Conservation (phyloP, 1,140 invertebrate genomes). For the Patella vulgata region DNA sequence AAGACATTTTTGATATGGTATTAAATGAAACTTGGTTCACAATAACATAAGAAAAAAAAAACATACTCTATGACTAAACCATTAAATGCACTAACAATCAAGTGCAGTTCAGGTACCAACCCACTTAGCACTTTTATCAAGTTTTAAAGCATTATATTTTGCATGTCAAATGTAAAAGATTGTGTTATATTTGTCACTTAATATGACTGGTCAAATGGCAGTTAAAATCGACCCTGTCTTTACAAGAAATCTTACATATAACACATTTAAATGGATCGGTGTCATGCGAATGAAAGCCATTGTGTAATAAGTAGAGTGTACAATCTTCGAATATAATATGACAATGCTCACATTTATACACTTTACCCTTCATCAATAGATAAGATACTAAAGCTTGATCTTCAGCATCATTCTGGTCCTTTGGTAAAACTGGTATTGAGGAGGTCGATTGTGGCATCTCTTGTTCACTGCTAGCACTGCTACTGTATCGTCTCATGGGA, state of each 20-base stretch:
- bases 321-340: constrained; percentile 62
- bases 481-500: constrained; percentile 57
- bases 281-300: constrained; percentile 60
- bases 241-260: constrained; percentile 53
- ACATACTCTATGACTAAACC: too few species aligned
- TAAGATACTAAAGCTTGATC: constrained; percentile 49
- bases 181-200: constrained; percentile 34
- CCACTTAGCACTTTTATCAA: too few species aligned
- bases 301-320: constrained; percentile 58
- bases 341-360: constrained; percentile 60
- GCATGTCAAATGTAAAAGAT: too few species aligned
- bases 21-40: too few species aligned
- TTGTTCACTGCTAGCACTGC: constrained; percentile 42
- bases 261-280: constrained; percentile 58
- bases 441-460: constrained; percentile 37
- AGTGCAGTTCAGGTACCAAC: too few species aligned
- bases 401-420: constrained; percentile 36
- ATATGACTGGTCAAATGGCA: constrained; percentile 62
- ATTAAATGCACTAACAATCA: too few species aligned
- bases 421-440: constrained; percentile 25
- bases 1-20: too few species aligned
- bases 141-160: too few species aligned
- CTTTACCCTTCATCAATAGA: constrained; percentile 50
- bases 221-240: constrained; percentile 61
- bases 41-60: too few species aligned